phyloP scores from a whole-genome alignment of 1,140 invertebrate species.

The Amphibalanus amphitrite region DNA sequence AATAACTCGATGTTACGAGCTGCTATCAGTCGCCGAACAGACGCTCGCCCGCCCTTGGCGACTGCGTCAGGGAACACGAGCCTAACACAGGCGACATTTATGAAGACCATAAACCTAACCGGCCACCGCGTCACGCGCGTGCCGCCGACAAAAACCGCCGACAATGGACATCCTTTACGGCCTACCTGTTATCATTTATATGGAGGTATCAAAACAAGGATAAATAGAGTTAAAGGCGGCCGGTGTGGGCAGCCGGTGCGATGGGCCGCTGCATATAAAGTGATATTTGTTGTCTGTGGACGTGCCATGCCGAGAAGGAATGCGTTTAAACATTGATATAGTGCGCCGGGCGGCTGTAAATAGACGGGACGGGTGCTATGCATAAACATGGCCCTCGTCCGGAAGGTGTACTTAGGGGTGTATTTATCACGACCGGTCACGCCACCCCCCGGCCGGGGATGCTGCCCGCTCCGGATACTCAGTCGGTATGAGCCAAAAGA shows the following conservation, averaged over 20 bases:
- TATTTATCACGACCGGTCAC: not conserved
- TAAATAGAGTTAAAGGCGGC: not conserved
- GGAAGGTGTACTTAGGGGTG: not conserved
- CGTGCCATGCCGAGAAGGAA: not conserved
- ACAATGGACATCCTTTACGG: not conserved
- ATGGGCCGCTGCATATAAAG: not conserved
- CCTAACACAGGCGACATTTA: not conserved
- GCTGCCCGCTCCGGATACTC: no score
- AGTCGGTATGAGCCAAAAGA: no score
- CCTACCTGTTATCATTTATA: not conserved
- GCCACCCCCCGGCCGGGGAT: not conserved
- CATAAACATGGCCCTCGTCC: not conserved
- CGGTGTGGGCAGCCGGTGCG: not conserved
- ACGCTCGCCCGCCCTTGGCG: no score
- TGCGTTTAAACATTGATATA: constrained; percentile 2
- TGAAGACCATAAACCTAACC: not conserved
- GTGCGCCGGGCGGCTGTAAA: not conserved
- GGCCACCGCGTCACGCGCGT: not conserved
- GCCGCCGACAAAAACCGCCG: not conserved
- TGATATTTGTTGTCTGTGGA: not conserved
- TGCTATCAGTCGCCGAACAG: not conserved
- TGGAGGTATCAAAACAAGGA: not conserved
- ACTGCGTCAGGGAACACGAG: not conserved
- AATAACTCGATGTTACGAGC: no score
- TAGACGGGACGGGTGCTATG: not conserved